Evolutionary conservation across 2,888 invertebrate species (phyloP).

Genomic region (Perizoma flavofasciatum): DNA sequence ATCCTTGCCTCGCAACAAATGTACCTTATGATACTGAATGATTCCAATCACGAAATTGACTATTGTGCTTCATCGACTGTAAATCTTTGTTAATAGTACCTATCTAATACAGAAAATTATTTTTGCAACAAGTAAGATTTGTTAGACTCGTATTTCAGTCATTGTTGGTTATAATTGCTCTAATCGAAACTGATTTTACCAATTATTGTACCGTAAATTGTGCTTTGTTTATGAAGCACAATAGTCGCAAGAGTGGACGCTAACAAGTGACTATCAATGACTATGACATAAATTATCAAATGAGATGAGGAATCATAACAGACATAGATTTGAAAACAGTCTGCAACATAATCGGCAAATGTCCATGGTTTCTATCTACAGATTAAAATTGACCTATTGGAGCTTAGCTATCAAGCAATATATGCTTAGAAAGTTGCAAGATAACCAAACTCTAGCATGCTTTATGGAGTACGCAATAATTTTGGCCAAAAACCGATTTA

Average conservation of each 20-base stretch:
- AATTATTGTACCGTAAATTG: constrained; percentile 1
- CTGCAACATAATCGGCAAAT: constrained; percentile 51
- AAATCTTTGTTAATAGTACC: too few species aligned
- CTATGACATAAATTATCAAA: constrained; percentile 56
- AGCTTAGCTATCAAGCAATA: constrained; percentile 21
- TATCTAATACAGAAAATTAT: constrained; percentile 11
- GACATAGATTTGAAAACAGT: constrained; percentile 50
- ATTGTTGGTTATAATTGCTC: constrained; percentile 16
- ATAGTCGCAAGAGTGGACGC: constrained; percentile 50
- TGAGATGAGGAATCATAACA: constrained; percentile 58
- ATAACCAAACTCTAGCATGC: constrained; percentile 16
- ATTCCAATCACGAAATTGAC: constrained; percentile 53
- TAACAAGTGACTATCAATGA: constrained; percentile 60
- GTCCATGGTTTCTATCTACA: constrained; percentile 11
- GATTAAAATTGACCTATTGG: constrained; percentile 17
- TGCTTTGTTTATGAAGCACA: constrained; percentile 39
- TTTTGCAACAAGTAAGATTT: constrained; percentile 4
- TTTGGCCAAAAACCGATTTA: constrained; percentile 54
- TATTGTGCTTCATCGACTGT: constrained; percentile 42
- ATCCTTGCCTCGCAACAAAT: constrained; percentile 72
- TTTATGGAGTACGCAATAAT: constrained; percentile 13
- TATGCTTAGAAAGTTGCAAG: constrained; percentile 3
- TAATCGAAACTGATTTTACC: neutral
- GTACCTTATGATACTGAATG: constrained; percentile 61
- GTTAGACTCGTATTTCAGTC: constrained; percentile 20